phyloP scores from a whole-genome alignment of 2,888 invertebrate species.

The Acleris laterana region DNA sequence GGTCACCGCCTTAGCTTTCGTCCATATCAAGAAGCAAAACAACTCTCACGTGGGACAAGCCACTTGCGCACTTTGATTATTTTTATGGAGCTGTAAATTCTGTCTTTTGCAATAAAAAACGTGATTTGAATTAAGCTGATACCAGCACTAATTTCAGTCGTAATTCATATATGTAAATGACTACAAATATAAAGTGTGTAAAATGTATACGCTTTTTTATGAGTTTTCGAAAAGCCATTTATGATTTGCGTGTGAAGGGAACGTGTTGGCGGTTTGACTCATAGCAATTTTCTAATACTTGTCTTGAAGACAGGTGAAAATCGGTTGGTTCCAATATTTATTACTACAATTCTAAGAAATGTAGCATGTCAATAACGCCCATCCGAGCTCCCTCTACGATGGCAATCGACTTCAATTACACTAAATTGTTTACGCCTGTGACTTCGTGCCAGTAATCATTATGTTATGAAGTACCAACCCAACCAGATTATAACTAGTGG shows the following conservation, averaged over 20 bases:
- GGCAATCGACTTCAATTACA: conserved; percentile 31
- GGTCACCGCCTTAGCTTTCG: conserved; percentile 3
- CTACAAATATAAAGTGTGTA: conserved; percentile 14
- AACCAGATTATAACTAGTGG: conserved; percentile 27
- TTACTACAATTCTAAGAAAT: conserved; percentile 13
- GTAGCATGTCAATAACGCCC: conserved; percentile 22
- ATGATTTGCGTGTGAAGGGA: conserved; percentile 29
- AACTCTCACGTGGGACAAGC: conserved; percentile 28
- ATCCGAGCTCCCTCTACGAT: conserved; percentile 16
- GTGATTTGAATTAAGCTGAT: conserved; percentile 21
- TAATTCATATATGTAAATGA: conserved; percentile 24
- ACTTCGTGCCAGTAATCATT: conserved; percentile 30
- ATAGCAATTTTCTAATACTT: conserved; percentile 15
- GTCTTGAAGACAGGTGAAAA: conserved; percentile 24
- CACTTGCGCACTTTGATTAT: conserved; percentile 12
- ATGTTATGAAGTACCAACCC: conserved; percentile 27
- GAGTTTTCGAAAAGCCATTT: conserved; percentile 20
- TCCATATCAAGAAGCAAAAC: conserved; percentile 15
- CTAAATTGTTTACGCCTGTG: conserved; percentile 32
- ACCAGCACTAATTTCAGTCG: conserved; percentile 17
- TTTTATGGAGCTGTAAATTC: conserved; percentile 29
- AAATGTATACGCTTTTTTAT: conserved; percentile 30
- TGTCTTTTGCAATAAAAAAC: conserved; percentile 28
- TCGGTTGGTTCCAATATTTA: background rate
- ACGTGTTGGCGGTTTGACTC: conserved; percentile 25